phyloP scores from a whole-genome alignment of 2,113 vertebrate genomes.

The Charadrius vociferus region DNA sequence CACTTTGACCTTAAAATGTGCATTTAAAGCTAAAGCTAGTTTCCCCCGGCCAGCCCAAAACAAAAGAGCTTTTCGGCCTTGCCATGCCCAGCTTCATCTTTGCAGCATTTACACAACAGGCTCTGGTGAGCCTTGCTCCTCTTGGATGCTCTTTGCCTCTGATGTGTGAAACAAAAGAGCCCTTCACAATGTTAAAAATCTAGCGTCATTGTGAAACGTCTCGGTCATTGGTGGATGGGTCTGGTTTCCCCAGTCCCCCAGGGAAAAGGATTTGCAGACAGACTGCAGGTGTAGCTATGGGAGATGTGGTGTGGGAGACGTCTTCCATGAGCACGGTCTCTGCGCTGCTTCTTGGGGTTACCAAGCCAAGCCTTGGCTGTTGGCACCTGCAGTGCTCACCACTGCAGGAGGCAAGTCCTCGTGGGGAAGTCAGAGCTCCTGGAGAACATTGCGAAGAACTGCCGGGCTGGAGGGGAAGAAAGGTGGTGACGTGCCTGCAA shows the following conservation, averaged over 20 bases:
- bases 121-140: neutral
- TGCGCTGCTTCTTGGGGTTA: neutral
- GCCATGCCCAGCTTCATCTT: neutral
- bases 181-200: neutral
- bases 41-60: neutral
- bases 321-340: neutral
- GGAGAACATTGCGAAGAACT: neutral
- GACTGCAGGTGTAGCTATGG: neutral
- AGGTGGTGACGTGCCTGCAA: neutral
- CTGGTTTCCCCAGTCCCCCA: neutral
- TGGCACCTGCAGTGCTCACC: neutral
- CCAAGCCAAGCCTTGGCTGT: neutral
- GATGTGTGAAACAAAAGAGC: neutral
- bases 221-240: neutral
- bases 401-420: neutral
- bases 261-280: neutral
- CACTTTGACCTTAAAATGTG: neutral
- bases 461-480: neutral
- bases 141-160: neutral
- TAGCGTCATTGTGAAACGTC: neutral
- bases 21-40: neutral
- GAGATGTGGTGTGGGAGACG: accelerated
- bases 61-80: neutral
- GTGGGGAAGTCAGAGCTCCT: neutral
- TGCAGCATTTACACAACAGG: accelerated